A percentile compares a stretch with the other conserved stretches of the same genome.
phyloP scores from a whole-genome alignment of 2,113 vertebrate species.

The Etheostoma spectabile region DNA sequence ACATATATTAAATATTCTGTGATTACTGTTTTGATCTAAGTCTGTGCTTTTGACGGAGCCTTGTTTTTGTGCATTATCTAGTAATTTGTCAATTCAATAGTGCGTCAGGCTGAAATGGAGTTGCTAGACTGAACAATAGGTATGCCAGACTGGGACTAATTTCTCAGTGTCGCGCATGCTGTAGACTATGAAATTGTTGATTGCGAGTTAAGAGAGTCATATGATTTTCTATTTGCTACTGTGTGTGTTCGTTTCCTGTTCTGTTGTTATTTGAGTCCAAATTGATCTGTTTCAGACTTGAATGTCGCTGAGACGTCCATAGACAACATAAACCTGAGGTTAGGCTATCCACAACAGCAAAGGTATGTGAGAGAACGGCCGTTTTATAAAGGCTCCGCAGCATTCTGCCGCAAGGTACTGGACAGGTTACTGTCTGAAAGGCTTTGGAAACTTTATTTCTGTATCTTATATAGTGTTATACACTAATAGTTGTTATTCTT shows the following conservation, averaged over 20 bases:
- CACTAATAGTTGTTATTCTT: too few species aligned
- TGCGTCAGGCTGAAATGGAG: conserved; percentile 31
- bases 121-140: conserved; percentile 12
- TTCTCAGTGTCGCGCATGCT: conserved; percentile 29
- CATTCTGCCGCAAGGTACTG: background rate
- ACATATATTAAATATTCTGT: background rate
- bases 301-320: too few species aligned
- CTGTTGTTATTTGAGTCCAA: background rate
- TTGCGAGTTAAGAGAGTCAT: conserved; percentile 36
- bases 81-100: conserved; percentile 46
- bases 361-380: background rate
- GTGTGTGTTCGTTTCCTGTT: background rate
- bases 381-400: background rate
- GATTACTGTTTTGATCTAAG: conserved; percentile 5
- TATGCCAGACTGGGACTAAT: conserved; percentile 25
- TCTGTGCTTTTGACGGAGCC: background rate
- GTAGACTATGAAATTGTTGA: conserved; percentile 58
- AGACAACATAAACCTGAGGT: background rate
- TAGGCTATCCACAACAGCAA: background rate
- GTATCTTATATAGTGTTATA: too few species aligned
- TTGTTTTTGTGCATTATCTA: conserved; percentile 7
- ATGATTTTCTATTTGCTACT: background rate
- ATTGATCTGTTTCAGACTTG: background rate
- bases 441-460: background rate
- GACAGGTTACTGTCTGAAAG: too few species aligned